Percentiles rank a stretch among this genome's conserved stretches.
Conservation (phyloP, 2,888 invertebrate species). For the Mythimna loreyi region DNA sequence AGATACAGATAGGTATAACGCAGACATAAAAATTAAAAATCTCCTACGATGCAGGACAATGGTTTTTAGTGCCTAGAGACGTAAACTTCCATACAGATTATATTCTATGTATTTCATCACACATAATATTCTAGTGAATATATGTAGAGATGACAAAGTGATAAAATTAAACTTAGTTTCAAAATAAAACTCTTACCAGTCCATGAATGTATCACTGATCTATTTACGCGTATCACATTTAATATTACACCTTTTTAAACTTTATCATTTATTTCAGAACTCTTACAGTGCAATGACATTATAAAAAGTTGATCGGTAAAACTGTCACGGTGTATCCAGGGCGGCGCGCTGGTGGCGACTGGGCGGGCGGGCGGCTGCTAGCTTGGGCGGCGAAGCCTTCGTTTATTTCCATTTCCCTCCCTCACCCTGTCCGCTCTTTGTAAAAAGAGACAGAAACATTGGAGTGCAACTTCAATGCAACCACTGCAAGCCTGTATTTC, state of each 20-base stretch:
- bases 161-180: slow-evolving; percentile 30
- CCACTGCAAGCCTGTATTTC: slow-evolving; percentile 73
- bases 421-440: slow-evolving; percentile 64
- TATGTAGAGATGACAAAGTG: slow-evolving; percentile 17
- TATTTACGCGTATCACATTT: slow-evolving; percentile 18
- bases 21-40: slow-evolving; percentile 9
- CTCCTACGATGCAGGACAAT: background rate
- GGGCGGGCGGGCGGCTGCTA: slow-evolving; percentile 87
- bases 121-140: slow-evolving; percentile 33
- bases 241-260: slow-evolving; percentile 33
- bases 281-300: slow-evolving; percentile 56
- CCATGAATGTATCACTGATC: slow-evolving; percentile 38
- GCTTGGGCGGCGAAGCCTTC: slow-evolving; percentile 83
- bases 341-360: slow-evolving; percentile 81
- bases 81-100: slow-evolving; percentile 16
- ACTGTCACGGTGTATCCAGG: slow-evolving; percentile 73
- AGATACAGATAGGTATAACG: background rate
- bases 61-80: slow-evolving; percentile 4
- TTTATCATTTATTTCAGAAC: slow-evolving; percentile 26
- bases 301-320: slow-evolving; percentile 47
- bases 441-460: slow-evolving; percentile 73
- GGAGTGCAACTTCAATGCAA: slow-evolving; percentile 79
- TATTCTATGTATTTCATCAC: slow-evolving; percentile 17
- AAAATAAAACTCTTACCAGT: slow-evolving; percentile 58
- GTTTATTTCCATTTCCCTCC: slow-evolving; percentile 78